Evolutionary conservation across 2,797 vertebrate genomes (phyloP), one percentile per base, ranked within the genome.

Genomic region (Chaunax sp.): DNA sequence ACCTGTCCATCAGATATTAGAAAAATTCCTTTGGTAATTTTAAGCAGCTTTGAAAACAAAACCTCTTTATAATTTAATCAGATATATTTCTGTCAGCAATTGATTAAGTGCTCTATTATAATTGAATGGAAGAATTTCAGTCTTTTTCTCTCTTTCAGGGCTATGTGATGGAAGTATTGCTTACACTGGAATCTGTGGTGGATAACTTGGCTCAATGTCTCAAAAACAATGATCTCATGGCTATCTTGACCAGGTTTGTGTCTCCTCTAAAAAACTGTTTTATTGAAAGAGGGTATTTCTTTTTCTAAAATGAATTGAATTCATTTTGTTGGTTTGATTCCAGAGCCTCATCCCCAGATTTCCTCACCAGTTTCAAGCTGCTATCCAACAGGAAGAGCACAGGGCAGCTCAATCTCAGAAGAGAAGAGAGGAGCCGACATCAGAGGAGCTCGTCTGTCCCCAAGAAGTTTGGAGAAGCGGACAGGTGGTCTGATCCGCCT

Each of bases 381-480:
- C 94, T 94, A 0, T 95, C 94, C 49, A 97, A 95, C 89, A 88
- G 96, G 46, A 98, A 98, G 82, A 99, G 97, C 90, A 98, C 97
- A 0, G 97, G 97, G 9, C 98, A 99, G 78, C 92, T 99, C 26
- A 95, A 96, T 3, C 70, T 93, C 4, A 71, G 93, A 25, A 94
- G 95, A 0, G 92, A 94, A 10, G 97, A 99, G 58, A 90, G 94
- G 25, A 96, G 93, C 82, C 91, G 96, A 22, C 98, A 99, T 81
- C 98, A 99, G 74, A 95, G 97, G 79, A 99, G 98, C 88, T 99
- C 97, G 64, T 99, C 98, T 1, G 97, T 99, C 47, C 98, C 97
- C 55, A 99, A 99, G 79, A 98, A 97, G 85, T 98, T 99, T 40
- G 97, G 96, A 3, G 95, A 97, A 60, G 94, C 96, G 0, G 90